Conservation (phyloP, 2,113 vertebrate species). For the Salminus brasiliensis region DNA sequence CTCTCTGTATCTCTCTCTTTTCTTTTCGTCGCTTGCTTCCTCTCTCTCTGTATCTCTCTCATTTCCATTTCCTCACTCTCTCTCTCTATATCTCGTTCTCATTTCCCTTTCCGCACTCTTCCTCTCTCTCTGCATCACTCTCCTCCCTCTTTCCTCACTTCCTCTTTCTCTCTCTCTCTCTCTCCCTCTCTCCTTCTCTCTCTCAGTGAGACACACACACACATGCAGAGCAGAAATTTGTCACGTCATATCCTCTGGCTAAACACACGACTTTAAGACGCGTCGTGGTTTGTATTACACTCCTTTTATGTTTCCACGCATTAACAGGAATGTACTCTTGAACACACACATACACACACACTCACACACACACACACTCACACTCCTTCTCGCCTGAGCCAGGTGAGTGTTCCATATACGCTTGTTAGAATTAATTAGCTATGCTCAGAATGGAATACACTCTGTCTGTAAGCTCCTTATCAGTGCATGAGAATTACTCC, state of each 20-base stretch:
- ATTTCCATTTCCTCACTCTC: neutral
- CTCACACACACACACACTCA: conserved; percentile 15
- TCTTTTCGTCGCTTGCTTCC: neutral
- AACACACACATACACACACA: neutral
- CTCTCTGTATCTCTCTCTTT: neutral
- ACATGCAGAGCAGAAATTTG: neutral
- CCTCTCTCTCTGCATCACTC: neutral
- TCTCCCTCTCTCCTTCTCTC: neutral
- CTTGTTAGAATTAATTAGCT: conserved; percentile 78
- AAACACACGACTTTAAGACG: conserved; percentile 1
- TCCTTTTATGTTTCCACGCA: conserved; percentile 16
- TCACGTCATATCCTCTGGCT: neutral
- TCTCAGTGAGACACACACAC: neutral
- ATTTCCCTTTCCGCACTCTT: neutral
- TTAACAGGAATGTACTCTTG: conserved; percentile 10
- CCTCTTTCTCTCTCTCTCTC: no score
- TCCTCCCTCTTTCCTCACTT: neutral
- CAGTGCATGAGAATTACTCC: conserved; percentile 48
- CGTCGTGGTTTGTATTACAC: conserved; percentile 7
- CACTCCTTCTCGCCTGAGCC: conserved; percentile 42
- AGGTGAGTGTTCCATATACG: conserved; percentile 72
- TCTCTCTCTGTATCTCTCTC: neutral
- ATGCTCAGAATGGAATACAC: conserved; percentile 72
- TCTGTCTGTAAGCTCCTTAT: conserved; percentile 71
- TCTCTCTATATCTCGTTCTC: neutral